These are phyloP conservation scores for Holocentrus rufus DNA, from an alignment of 2,797 vertebrate species.

Conservation along the genomic window DNA sequence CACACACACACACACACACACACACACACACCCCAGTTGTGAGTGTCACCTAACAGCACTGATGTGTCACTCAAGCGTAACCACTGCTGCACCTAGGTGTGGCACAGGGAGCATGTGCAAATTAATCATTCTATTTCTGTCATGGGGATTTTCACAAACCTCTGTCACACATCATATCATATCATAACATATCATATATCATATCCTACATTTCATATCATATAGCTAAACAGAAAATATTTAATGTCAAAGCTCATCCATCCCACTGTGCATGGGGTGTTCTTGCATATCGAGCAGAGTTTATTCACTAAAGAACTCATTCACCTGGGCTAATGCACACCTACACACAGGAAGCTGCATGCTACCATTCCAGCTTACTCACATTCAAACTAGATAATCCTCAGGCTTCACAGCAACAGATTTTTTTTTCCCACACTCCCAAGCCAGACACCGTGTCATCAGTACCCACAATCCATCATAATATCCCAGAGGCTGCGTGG, in stretches of 20 bases:
- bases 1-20: background rate
- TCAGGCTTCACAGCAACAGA: constrained; percentile 40
- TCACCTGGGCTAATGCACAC: constrained; percentile 68
- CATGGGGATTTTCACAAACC: constrained; percentile 9
- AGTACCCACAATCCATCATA: constrained; percentile 68
- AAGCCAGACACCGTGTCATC: constrained; percentile 50
- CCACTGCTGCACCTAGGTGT: constrained; percentile 15
- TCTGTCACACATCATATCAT: background rate
- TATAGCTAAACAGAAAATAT: too few relatives aligned
- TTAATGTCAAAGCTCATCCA: background rate
- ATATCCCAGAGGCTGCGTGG: constrained; percentile 59
- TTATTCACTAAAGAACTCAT: constrained; percentile 46
- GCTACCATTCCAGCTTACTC: constrained; percentile 34
- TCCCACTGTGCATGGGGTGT: constrained; percentile 23
- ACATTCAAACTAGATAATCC: constrained; percentile 57
- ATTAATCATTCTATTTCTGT: background rate
- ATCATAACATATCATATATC: background rate
- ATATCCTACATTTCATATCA: constrained; percentile 23
- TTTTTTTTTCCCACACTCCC: constrained; percentile 40
- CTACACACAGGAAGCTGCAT: constrained; percentile 57
- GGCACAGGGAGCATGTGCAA: constrained; percentile 8
- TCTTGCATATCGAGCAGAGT: constrained; percentile 32
- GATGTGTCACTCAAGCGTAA: constrained; percentile 32
- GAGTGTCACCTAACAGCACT: constrained; percentile 18
- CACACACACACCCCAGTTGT: background rate